Evolutionary conservation across 2,888 invertebrate species (phyloP).

Genomic region (Asteroscopus sphinx): DNA sequence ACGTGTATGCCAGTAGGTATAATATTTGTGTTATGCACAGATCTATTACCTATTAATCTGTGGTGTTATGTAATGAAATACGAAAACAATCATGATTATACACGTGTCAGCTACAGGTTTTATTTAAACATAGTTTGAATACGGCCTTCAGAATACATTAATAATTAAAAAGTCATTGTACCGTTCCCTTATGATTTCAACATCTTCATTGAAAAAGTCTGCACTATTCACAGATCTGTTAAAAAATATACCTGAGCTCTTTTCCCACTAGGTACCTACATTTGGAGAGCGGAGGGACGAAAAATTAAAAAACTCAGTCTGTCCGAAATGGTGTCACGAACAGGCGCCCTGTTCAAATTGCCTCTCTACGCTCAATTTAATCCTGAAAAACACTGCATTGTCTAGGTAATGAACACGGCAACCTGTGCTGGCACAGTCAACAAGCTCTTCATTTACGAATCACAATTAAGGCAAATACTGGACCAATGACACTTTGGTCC

Average conservation of each 20-base stretch:
- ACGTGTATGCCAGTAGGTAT: too few relatives aligned
- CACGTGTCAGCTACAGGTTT: too few relatives aligned
- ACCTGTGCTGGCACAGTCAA: conserved; percentile 64
- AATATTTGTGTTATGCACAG: too few relatives aligned
- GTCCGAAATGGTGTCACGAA: conserved; percentile 79
- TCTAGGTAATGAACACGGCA: conserved; percentile 81
- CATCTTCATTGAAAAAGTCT: not conserved
- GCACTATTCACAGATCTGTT: not conserved
- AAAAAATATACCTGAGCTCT: not conserved
- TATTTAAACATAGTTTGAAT: too few relatives aligned
- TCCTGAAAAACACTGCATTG: conserved; percentile 86
- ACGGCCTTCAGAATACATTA: too few relatives aligned
- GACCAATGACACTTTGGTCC: conserved; percentile 30
- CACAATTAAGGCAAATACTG: conserved; percentile 59
- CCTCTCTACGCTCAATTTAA: conserved; percentile 87
- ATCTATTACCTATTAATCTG: too few relatives aligned
- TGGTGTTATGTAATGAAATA: too few relatives aligned
- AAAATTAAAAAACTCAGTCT: conserved; percentile 83
- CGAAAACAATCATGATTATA: too few relatives aligned
- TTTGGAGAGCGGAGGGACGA: conserved; percentile 68
- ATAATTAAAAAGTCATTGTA: too few relatives aligned
- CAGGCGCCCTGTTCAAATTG: conserved; percentile 83
- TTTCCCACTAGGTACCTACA: not conserved
- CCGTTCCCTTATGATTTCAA: too few relatives aligned
- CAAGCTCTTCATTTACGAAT: conserved; percentile 67